Conservation (phyloP, 2,797 vertebrate genomes). For the Neostethus bicornis region DNA sequence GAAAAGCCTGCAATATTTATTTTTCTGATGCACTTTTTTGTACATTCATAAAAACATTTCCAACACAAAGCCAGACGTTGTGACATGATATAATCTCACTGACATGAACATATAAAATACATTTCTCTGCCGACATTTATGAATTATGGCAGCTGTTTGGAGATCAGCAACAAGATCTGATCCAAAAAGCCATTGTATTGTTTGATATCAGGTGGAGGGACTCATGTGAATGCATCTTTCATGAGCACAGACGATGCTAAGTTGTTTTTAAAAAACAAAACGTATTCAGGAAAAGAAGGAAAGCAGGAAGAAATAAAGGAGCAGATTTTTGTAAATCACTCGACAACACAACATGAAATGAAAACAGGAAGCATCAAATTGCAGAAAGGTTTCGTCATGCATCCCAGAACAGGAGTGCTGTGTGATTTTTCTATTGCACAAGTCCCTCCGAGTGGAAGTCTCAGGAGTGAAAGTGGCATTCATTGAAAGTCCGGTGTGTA, state of each 20-base stretch:
- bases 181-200: constrained; percentile 61
- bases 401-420: constrained; percentile 15
- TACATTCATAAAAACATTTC: constrained; percentile 43
- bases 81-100: constrained; percentile 69
- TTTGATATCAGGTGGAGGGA: constrained; percentile 28
- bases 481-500: constrained; percentile 25
- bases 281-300: constrained; percentile 1
- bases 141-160: constrained; percentile 72
- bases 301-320: neutral
- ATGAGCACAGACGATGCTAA: constrained; percentile 31
- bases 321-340: constrained; percentile 17
- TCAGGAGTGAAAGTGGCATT: constrained; percentile 16
- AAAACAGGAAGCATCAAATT: constrained; percentile 16
- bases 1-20: constrained; percentile 71
- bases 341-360: constrained; percentile 11
- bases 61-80: constrained; percentile 61
- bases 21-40: constrained; percentile 58
- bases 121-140: constrained; percentile 67
- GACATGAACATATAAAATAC: constrained; percentile 72
- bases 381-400: constrained; percentile 41
- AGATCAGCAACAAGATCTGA: constrained; percentile 63
- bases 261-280: constrained; percentile 38
- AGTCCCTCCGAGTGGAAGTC: constrained; percentile 16
- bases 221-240: constrained; percentile 47
- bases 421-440: constrained; percentile 20